Conservation (phyloP, 2,113 vertebrate genomes). For the Phodopus roborovskii region DNA sequence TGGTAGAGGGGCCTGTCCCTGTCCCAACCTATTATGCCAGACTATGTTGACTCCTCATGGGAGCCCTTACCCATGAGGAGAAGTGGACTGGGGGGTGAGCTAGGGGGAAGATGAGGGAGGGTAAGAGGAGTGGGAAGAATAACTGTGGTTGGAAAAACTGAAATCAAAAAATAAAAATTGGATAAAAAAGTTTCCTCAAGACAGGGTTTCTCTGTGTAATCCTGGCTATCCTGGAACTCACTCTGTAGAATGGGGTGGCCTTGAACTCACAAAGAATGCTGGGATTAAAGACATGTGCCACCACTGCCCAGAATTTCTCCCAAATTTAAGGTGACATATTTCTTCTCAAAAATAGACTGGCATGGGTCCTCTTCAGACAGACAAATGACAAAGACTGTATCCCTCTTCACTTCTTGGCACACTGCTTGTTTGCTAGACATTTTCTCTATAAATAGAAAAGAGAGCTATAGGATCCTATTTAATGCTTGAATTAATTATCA, state of each 20-base stretch:
- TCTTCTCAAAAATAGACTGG: neutral
- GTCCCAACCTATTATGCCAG: too few species aligned
- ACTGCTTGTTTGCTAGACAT: neutral
- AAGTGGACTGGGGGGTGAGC: too few species aligned
- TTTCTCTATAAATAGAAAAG: neutral
- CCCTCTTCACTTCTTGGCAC: neutral
- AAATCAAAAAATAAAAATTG: too few species aligned
- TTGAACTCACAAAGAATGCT: neutral
- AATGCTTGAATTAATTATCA: neutral
- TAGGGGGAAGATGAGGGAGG: too few species aligned
- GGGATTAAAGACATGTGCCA: neutral
- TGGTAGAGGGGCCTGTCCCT: too few species aligned
- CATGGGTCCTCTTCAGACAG: neutral
- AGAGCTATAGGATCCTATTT: neutral
- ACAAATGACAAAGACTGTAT: neutral
- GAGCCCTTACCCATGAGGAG: too few species aligned
- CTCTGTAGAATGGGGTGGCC: neutral
- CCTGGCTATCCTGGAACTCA: neutral
- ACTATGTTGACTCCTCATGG: too few species aligned
- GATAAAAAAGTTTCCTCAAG: neutral
- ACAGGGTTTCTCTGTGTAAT: neutral
- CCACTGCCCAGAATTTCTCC: neutral
- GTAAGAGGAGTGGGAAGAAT: too few species aligned
- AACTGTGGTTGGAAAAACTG: too few species aligned
- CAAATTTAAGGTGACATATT: slow-evolving; percentile 11